Conservation (phyloP, 2,888 invertebrate species). For the Drosophila fungiperda region DNA sequence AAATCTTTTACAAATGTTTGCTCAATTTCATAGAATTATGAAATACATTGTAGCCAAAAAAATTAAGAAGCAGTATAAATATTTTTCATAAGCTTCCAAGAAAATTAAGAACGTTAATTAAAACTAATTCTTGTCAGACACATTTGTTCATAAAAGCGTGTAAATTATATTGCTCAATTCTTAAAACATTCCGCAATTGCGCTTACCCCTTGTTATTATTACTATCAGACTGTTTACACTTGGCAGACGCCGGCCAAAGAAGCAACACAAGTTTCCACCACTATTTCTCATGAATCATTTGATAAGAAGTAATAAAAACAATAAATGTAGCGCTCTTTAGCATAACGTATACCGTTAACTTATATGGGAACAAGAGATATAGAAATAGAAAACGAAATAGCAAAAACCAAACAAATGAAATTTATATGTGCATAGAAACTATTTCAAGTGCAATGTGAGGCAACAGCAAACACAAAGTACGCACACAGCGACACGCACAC, state of each 20-base stretch:
- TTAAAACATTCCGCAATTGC: slow-evolving; percentile 19
- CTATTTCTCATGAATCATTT: slow-evolving; percentile 63
- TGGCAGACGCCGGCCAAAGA: slow-evolving; percentile 17
- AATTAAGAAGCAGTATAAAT: neutral
- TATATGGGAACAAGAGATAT: slow-evolving; percentile 34
- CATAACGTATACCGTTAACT: neutral
- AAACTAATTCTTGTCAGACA: neutral
- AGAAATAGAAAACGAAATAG: slow-evolving; percentile 35
- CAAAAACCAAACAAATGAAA: slow-evolving; percentile 19
- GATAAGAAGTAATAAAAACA: slow-evolving; percentile 67
- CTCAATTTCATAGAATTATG: neutral
- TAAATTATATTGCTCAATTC: slow-evolving; percentile 65
- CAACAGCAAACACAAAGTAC: slow-evolving; percentile 33
- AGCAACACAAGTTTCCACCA: slow-evolving; percentile 16
- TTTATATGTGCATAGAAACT: slow-evolving; percentile 40
- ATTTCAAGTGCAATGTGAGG: slow-evolving; percentile 71
- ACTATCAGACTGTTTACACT: slow-evolving; percentile 38
- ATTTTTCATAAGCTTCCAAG: neutral
- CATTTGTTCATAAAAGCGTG: slow-evolving; percentile 12
- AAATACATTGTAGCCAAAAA: neutral
- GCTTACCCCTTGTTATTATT: slow-evolving; percentile 14
- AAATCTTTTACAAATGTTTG: neutral
- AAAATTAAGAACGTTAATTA: neutral
- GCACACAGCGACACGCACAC: slow-evolving; percentile 11
- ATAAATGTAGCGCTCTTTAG: slow-evolving; percentile 14